These are phyloP conservation scores for Hirtodrosophila duncani DNA, from an alignment of 2,888 invertebrate species.

Conservation along the genomic window DNA sequence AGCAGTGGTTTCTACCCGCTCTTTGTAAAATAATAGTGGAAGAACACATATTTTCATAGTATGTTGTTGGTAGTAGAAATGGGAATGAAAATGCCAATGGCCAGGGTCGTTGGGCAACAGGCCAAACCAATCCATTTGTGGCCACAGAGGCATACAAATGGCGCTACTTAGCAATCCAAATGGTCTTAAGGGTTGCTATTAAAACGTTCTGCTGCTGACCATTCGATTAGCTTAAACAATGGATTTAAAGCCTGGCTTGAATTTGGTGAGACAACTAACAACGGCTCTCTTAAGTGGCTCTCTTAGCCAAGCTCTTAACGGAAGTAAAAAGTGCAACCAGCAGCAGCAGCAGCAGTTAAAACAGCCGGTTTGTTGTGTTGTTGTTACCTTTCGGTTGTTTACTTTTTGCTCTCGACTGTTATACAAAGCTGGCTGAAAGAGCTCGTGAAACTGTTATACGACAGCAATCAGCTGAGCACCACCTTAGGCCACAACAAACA, in stretches of 20 bases:
- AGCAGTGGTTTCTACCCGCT: too few relatives aligned
- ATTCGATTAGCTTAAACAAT: too few relatives aligned
- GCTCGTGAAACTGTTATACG: conserved; percentile 44
- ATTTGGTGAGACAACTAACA: too few relatives aligned
- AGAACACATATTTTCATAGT: too few relatives aligned
- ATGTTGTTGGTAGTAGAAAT: conserved; percentile 29
- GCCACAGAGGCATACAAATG: conserved; percentile 33
- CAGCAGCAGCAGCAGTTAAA: conserved; percentile 41
- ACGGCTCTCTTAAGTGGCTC: conserved; percentile 1
- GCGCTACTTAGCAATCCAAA: conserved; percentile 25
- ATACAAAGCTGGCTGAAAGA: too few relatives aligned
- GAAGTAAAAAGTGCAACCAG: conserved; percentile 53
- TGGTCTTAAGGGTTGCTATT: too few relatives aligned
- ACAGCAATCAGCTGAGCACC: conserved; percentile 56
- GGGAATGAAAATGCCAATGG: conserved; percentile 18
- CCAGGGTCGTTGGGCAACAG: not conserved
- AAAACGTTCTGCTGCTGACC: too few relatives aligned
- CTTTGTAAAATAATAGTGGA: too few relatives aligned
- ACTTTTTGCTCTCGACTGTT: conserved; percentile 45
- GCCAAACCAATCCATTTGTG: conserved; percentile 23
- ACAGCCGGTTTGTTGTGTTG: conserved; percentile 63
- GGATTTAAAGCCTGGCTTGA: too few relatives aligned
- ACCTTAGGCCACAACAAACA: conserved; percentile 25
- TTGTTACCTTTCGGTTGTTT: conserved; percentile 47
- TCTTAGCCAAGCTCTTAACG: conserved; percentile 33